Conservation (phyloP, 1,140 invertebrate genomes). For the Euwallacea similis region DNA sequence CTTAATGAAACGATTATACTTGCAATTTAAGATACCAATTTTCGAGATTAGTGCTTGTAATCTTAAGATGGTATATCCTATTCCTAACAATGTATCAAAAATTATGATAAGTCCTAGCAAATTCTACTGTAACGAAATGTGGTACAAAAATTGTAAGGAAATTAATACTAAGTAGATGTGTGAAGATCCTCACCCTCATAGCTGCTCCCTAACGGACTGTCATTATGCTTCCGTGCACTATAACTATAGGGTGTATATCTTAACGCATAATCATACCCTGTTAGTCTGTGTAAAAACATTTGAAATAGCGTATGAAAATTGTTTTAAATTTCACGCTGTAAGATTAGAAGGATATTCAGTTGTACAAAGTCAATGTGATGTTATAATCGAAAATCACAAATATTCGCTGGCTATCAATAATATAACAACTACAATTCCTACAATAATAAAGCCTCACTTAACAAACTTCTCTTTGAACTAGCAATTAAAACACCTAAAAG, state of each 20-base stretch:
- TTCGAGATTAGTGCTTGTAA: neutral
- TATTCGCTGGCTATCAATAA: slow-evolving; percentile 17
- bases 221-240: slow-evolving; percentile 3
- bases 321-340: slow-evolving; percentile 3
- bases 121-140: slow-evolving; percentile 22
- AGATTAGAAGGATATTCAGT: neutral
- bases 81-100: slow-evolving; percentile 14
- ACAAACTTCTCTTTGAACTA: slow-evolving; percentile 1
- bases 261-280: slow-evolving; percentile 13
- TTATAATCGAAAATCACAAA: slow-evolving; percentile 9
- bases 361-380: slow-evolving; percentile 17
- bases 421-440: neutral
- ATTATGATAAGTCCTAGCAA: slow-evolving; percentile 11
- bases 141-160: slow-evolving; percentile 8
- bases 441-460: neutral
- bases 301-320: slow-evolving; percentile 12
- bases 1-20: neutral
- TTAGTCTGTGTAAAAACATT: slow-evolving; percentile 1
- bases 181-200: neutral
- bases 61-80: slow-evolving; percentile 6
- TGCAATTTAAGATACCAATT: slow-evolving; percentile 22
- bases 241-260: slow-evolving; percentile 3
- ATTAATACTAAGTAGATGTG: slow-evolving; percentile 8
- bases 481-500: slow-evolving; percentile 8
- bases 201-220: neutral